These are phyloP conservation scores for Drosophila ficusphila DNA, from an alignment of 1,140 invertebrate genomes.

Conservation along the genomic window DNA sequence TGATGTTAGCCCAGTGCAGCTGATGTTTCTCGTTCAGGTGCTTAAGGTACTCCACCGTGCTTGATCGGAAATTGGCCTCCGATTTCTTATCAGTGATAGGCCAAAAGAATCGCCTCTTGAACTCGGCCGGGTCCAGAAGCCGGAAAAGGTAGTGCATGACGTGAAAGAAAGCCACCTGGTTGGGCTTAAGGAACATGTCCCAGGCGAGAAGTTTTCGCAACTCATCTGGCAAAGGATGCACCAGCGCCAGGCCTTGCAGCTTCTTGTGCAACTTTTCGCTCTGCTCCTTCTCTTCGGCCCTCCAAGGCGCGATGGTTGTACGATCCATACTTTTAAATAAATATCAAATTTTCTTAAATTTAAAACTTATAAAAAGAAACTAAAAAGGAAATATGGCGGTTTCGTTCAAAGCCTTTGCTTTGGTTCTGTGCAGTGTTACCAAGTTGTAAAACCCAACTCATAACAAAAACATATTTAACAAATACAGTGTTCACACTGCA, in stretches of 20 bases:
- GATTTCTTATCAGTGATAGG: slow-evolving; percentile 85
- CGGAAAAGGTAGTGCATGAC: slow-evolving; percentile 85
- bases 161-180: slow-evolving; percentile 85
- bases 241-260: slow-evolving; percentile 54
- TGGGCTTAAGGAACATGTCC: slow-evolving; percentile 86
- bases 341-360: neutral
- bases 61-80: slow-evolving; percentile 84
- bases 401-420: slow-evolving; percentile 16
- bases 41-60: slow-evolving; percentile 76
- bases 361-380: too few species aligned
- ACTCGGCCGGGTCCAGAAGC: slow-evolving; percentile 83
- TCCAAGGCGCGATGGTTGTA: slow-evolving; percentile 67
- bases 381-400: slow-evolving; percentile 31
- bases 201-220: slow-evolving; percentile 62
- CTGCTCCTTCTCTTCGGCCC: slow-evolving; percentile 77
- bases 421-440: neutral
- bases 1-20: slow-evolving; percentile 70
- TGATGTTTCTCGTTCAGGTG: slow-evolving; percentile 77
- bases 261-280: slow-evolving; percentile 66
- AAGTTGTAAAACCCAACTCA: neutral
- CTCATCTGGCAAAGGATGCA: slow-evolving; percentile 67
- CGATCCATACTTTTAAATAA: slow-evolving; percentile 66
- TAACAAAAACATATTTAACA: neutral
- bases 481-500: neutral
- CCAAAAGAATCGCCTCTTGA: slow-evolving; percentile 85